A percentile compares a stretch with the other conserved stretches of the same genome.
phyloP scores from a whole-genome alignment of 2,888 invertebrate genomes.

The Cantharis rustica region DNA sequence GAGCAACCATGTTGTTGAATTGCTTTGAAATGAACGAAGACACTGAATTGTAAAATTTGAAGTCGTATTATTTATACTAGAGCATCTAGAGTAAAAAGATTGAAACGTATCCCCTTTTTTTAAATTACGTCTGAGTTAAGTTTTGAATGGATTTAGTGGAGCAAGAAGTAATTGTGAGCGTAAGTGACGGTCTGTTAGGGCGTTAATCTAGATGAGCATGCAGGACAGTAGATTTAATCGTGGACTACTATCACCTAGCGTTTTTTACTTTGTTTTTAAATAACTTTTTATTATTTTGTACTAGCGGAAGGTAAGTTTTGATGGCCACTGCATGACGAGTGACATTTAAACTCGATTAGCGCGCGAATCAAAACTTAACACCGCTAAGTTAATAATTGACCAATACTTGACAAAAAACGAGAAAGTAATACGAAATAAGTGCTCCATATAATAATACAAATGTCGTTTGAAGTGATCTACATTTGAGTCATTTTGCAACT shows the following conservation, averaged over 20 bases:
- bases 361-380: constrained; percentile 33
- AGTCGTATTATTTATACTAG: constrained; percentile 31
- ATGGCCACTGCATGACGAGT: constrained; percentile 18
- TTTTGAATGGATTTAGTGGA: constrained; percentile 53
- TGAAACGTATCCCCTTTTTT: constrained; percentile 34
- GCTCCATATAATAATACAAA: constrained; percentile 49
- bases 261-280: constrained; percentile 38
- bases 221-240: constrained; percentile 30
- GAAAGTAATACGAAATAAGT: constrained; percentile 53
- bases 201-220: constrained; percentile 32
- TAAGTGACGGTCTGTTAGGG: constrained; percentile 32
- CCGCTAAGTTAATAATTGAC: constrained; percentile 30
- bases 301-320: constrained; percentile 38
- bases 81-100: constrained; percentile 36
- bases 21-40: constrained; percentile 23
- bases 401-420: constrained; percentile 40
- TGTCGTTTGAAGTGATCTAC: constrained; percentile 47
- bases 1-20: constrained; percentile 25
- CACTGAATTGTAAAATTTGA: constrained; percentile 23
- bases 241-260: constrained; percentile 35
- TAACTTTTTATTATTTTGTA: constrained; percentile 42
- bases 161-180: constrained; percentile 53
- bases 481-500: constrained; percentile 36
- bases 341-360: constrained; percentile 13
- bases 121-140: constrained; percentile 39